phyloP scores from a whole-genome alignment of 2,113 vertebrate species.

The Fulica atra region DNA sequence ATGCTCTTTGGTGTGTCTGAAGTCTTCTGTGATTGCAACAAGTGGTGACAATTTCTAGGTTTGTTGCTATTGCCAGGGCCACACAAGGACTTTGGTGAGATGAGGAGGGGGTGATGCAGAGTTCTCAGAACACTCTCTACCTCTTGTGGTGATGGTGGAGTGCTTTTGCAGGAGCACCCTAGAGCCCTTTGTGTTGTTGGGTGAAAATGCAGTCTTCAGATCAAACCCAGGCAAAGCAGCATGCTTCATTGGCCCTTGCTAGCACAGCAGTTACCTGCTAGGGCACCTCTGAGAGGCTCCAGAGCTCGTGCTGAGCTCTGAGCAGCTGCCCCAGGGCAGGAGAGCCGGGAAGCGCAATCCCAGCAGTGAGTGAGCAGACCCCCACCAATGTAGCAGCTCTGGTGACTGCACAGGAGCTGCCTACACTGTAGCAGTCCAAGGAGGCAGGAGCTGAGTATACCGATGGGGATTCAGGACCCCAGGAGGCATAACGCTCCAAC shows the following conservation, averaged over 20 bases:
- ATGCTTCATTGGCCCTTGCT: not conserved
- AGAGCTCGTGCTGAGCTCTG: not conserved
- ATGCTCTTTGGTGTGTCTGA: not conserved
- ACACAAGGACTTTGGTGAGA: not conserved
- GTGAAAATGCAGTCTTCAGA: not conserved
- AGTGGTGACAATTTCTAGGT: not conserved
- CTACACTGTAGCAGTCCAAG: not conserved
- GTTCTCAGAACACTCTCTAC: not conserved
- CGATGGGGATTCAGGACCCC: not conserved
- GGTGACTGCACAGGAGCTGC: not conserved
- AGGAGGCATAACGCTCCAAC: not conserved
- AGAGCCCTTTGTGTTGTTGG: rapidly evolving
- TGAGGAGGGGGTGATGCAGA: not conserved
- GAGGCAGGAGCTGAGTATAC: not conserved
- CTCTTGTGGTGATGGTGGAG: not conserved
- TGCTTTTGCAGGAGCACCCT: not conserved
- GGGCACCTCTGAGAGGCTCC: not conserved
- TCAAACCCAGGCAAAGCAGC: not conserved
- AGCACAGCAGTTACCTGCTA: not conserved
- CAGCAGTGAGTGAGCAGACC: not conserved
- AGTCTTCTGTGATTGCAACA: not conserved
- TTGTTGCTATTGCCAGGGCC: not conserved
- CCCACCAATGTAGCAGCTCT: rapidly evolving
- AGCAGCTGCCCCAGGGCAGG: not conserved
- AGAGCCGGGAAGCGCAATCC: not conserved